These are phyloP conservation scores for Bufotes viridis DNA, from an alignment of 2,797 vertebrate genomes.

Conservation along the genomic window DNA sequence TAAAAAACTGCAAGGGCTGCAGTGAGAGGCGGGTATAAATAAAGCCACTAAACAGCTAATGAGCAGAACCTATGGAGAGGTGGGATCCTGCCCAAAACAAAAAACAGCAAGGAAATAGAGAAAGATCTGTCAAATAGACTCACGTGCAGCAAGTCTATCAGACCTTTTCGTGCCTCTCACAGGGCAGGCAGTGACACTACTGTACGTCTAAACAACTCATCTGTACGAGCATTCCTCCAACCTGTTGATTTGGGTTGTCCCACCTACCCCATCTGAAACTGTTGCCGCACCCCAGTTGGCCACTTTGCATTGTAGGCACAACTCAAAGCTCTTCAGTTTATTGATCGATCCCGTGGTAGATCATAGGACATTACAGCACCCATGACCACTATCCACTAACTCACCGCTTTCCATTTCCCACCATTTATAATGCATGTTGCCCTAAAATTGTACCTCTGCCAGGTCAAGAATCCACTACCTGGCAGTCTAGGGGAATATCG, in stretches of 20 bases:
- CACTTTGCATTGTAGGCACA: not conserved
- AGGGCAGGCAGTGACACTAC: no score
- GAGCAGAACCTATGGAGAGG: no score
- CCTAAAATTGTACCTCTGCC: not conserved
- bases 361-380: not conserved
- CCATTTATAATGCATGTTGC: not conserved
- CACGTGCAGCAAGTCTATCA: no score
- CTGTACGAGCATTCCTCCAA: not conserved
- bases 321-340: not conserved
- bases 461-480: not conserved
- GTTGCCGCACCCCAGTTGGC: not conserved
- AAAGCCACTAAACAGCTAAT: no score
- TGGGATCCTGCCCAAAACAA: no score
- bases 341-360: not conserved
- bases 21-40: no score
- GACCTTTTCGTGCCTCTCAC: no score
- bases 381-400: not conserved
- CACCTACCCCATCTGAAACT: not conserved
- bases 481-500: not conserved
- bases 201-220: not conserved
- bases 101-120: no score
- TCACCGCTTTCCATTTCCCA: not conserved
- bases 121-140: no score
- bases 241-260: not conserved
- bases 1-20: no score